Conservation (phyloP, 2,888 invertebrate genomes). For the Drosophila neonasuta region DNA sequence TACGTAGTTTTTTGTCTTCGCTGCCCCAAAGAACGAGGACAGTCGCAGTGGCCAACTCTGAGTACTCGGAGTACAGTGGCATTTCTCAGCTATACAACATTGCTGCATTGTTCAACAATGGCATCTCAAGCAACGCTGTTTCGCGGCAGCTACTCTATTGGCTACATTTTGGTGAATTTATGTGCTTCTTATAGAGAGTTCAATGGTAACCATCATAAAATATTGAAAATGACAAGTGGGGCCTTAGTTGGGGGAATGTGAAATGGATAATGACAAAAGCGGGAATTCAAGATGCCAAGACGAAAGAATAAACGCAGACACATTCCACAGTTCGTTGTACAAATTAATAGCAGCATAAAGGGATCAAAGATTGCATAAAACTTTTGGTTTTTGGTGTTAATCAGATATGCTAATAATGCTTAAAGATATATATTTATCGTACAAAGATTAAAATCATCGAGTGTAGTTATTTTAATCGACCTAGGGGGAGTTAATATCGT, state of each 20-base stretch:
- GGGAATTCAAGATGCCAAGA: background rate
- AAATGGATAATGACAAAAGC: background rate
- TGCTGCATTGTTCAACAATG: slow-evolving; percentile 60
- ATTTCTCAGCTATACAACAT: slow-evolving; percentile 60
- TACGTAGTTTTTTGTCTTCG: slow-evolving; percentile 75
- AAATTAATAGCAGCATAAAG: slow-evolving; percentile 32
- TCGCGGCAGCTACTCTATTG: slow-evolving; percentile 36
- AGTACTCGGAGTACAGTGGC: slow-evolving; percentile 29
- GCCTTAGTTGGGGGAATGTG: slow-evolving; percentile 11
- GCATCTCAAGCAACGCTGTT: slow-evolving; percentile 56
- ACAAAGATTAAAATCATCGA: background rate
- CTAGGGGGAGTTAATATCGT: slow-evolving; percentile 11
- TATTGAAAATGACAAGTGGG: slow-evolving; percentile 66
- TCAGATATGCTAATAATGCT: slow-evolving; percentile 6
- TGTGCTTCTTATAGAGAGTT: slow-evolving; percentile 75
- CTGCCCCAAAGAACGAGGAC: slow-evolving; percentile 31
- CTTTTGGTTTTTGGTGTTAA: background rate
- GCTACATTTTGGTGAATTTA: slow-evolving; percentile 72
- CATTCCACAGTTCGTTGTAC: slow-evolving; percentile 24
- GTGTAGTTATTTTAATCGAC: slow-evolving; percentile 3
- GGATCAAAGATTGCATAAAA: slow-evolving; percentile 8
- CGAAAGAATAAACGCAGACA: background rate
- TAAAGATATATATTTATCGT: background rate
- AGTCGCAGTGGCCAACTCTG: slow-evolving; percentile 8
- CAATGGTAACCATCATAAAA: slow-evolving; percentile 79